These are phyloP conservation scores for Smutsia temminckii DNA, from an alignment of 2,797 vertebrate species.

Conservation along the genomic window DNA sequence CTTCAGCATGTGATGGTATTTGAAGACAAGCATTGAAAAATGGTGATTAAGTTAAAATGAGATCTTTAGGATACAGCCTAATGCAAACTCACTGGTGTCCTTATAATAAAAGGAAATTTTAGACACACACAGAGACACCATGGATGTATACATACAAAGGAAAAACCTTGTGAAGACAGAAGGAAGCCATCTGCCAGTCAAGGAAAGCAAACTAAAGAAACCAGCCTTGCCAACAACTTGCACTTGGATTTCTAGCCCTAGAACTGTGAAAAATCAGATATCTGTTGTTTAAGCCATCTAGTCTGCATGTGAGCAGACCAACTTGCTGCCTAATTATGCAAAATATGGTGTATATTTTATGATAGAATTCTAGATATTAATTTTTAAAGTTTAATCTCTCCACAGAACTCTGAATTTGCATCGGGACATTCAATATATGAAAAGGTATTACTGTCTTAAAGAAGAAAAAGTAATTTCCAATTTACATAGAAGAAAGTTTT, in stretches of 20 bases:
- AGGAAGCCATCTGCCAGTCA: rapidly evolving
- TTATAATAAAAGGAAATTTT: neutral
- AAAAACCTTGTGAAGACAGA: neutral
- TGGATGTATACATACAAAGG: rapidly evolving
- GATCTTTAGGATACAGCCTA: rapidly evolving
- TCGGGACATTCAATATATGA: neutral
- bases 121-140: rapidly evolving
- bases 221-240: neutral
- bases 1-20: neutral
- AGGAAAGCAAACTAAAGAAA: neutral
- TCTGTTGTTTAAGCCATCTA: neutral
- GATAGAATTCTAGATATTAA: neutral
- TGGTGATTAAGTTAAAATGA: neutral
- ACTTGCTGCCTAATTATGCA: neutral
- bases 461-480: neutral
- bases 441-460: neutral
- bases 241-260: neutral
- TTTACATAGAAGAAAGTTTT: neutral
- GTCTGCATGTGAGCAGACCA: neutral
- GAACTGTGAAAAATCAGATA: neutral
- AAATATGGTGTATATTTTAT: neutral
- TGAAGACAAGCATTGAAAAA: neutral
- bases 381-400: neutral
- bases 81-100: no score
- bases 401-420: neutral